These are phyloP conservation scores for Napeogenes inachia DNA, from an alignment of 2,888 invertebrate genomes.

Conservation along the genomic window DNA sequence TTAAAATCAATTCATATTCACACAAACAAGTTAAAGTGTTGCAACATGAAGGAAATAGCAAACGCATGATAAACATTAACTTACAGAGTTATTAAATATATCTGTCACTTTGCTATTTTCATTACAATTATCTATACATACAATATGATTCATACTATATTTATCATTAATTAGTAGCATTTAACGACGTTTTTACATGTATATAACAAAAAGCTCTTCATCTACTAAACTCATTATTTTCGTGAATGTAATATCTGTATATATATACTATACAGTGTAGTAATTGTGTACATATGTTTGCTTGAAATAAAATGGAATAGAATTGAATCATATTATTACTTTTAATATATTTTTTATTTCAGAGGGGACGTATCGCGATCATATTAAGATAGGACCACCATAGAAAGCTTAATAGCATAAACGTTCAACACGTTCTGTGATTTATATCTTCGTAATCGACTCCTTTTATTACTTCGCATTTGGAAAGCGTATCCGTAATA, in stretches of 20 bases:
- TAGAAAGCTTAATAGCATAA: slow-evolving; percentile 58
- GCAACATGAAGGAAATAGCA: slow-evolving; percentile 18
- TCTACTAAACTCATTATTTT: no score
- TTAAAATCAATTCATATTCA: slow-evolving; percentile 72
- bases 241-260: no score
- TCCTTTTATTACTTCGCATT: slow-evolving; percentile 65
- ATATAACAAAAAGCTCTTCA: no score
- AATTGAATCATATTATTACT: neutral
- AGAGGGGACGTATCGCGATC: slow-evolving; percentile 56
- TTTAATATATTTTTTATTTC: slow-evolving; percentile 29
- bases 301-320: neutral
- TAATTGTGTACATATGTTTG: neutral
- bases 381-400: slow-evolving; percentile 61
- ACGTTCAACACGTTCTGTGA: slow-evolving; percentile 60
- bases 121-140: neutral
- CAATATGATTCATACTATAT: neutral
- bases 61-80: neutral
- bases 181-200: no score
- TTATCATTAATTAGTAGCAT: neutral
- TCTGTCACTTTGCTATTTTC: slow-evolving; percentile 14
- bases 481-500: slow-evolving; percentile 60
- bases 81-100: neutral
- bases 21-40: slow-evolving; percentile 40
- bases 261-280: no score
- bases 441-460: slow-evolving; percentile 54